These are phyloP conservation scores for Drosophila nigromelanica DNA, from an alignment of 1,140 invertebrate genomes.

Conservation along the genomic window DNA sequence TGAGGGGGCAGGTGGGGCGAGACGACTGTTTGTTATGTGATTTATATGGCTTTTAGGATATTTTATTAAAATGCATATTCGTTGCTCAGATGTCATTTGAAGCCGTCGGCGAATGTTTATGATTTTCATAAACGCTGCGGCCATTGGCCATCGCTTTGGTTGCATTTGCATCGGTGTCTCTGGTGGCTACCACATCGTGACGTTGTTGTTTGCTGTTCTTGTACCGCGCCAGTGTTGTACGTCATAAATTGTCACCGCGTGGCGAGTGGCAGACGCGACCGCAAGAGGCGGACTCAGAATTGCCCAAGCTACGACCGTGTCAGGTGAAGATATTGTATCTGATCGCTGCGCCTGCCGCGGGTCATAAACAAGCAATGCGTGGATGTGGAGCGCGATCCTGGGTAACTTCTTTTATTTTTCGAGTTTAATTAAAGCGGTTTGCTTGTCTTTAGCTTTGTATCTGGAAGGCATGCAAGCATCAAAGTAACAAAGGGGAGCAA, in stretches of 20 bases:
- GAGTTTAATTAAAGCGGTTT: slow-evolving; percentile 76
- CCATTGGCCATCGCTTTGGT: slow-evolving; percentile 43
- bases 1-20: not conserved
- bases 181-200: slow-evolving; percentile 25
- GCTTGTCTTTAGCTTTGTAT: slow-evolving; percentile 66
- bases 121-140: slow-evolving; percentile 80
- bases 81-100: slow-evolving; percentile 80
- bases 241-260: slow-evolving; percentile 79
- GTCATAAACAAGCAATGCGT: slow-evolving; percentile 68
- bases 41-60: slow-evolving; percentile 84
- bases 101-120: slow-evolving; percentile 75
- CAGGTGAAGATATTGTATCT: slow-evolving; percentile 78
- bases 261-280: not conserved
- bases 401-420: slow-evolving; percentile 22
- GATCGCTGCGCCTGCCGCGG: slow-evolving; percentile 69
- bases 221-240: slow-evolving; percentile 57
- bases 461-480: slow-evolving; percentile 15
- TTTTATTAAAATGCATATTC: slow-evolving; percentile 84
- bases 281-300: slow-evolving; percentile 1
- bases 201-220: slow-evolving; percentile 24
- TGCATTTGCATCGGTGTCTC: slow-evolving; percentile 22
- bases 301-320: slow-evolving; percentile 46
- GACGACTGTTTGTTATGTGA: slow-evolving; percentile 53
- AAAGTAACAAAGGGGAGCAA: slow-evolving; percentile 19
- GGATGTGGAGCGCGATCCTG: slow-evolving; percentile 51